These are phyloP conservation scores for Ceriagrion tenellum DNA, from an alignment of 2,888 invertebrate species.

Conservation along the genomic window DNA sequence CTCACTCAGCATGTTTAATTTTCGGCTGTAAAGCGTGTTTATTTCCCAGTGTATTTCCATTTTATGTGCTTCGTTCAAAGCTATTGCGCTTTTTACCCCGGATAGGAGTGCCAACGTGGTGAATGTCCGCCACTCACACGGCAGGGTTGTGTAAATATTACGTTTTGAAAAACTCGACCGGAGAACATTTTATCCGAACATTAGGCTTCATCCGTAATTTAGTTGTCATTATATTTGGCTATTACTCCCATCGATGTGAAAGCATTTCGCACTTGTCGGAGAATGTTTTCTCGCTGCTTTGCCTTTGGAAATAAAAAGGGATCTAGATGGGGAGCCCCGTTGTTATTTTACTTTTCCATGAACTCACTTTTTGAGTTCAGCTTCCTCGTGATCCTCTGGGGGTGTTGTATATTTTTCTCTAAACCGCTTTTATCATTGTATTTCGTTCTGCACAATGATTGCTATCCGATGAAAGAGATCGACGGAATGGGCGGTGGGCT, in stretches of 20 bases:
- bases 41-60: not conserved
- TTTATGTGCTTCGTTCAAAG: not conserved
- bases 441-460: not conserved
- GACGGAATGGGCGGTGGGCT: not conserved
- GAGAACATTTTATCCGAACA: not conserved
- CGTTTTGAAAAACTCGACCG: not conserved
- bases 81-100: not conserved
- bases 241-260: not conserved
- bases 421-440: constrained; percentile 10
- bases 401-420: not conserved
- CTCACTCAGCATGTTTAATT: constrained; percentile 39
- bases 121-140: not conserved
- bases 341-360: not conserved
- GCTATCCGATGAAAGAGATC: not conserved
- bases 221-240: not conserved
- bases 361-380: not conserved
- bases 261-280: not conserved
- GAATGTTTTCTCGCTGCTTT: not conserved
- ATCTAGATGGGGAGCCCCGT: not conserved
- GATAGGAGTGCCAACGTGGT: not conserved
- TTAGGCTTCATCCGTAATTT: not conserved
- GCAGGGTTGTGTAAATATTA: not conserved
- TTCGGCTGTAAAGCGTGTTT: constrained; percentile 22
- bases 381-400: not conserved
- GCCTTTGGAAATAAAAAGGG: not conserved